Conservation (phyloP, 2,888 invertebrate genomes). For the Athripsodes cinereus region DNA sequence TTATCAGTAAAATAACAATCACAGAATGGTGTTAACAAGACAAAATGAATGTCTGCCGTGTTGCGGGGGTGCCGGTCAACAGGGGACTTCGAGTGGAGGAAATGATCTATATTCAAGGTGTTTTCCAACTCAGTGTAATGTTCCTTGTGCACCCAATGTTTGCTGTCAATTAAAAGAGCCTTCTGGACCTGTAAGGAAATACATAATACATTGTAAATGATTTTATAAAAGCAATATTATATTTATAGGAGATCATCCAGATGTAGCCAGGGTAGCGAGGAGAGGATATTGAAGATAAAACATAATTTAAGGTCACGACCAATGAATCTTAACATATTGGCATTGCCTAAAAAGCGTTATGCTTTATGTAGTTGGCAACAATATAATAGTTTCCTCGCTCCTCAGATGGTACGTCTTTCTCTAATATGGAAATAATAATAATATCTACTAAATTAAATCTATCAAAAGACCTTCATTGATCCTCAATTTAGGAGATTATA, state of each 20-base stretch:
- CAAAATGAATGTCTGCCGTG: no score
- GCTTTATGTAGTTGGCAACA: constrained; percentile 16
- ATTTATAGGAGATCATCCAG: background rate
- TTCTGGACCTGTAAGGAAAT: no score
- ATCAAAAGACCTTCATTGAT: background rate
- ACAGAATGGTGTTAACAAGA: no score
- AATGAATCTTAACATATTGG: constrained; percentile 11
- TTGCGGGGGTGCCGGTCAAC: no score
- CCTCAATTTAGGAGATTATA: background rate
- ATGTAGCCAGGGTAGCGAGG: background rate
- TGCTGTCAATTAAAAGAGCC: no score
- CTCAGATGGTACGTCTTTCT: constrained; percentile 21
- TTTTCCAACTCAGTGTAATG: no score
- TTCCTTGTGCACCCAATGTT: no score
- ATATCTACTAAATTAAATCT: background rate
- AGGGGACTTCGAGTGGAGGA: no score
- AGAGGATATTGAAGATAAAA: constrained; percentile 13
- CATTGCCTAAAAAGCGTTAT: constrained; percentile 15
- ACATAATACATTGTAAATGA: no score
- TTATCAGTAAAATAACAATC: no score
- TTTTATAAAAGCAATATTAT: no score
- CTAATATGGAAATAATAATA: background rate
- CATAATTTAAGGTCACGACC: constrained; percentile 14
- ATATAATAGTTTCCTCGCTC: constrained; percentile 12
- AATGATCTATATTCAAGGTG: no score